Evolutionary conservation across 2,113 vertebrate genomes (phyloP).

Genomic region (Cryptoleucopteryx plumbea): DNA sequence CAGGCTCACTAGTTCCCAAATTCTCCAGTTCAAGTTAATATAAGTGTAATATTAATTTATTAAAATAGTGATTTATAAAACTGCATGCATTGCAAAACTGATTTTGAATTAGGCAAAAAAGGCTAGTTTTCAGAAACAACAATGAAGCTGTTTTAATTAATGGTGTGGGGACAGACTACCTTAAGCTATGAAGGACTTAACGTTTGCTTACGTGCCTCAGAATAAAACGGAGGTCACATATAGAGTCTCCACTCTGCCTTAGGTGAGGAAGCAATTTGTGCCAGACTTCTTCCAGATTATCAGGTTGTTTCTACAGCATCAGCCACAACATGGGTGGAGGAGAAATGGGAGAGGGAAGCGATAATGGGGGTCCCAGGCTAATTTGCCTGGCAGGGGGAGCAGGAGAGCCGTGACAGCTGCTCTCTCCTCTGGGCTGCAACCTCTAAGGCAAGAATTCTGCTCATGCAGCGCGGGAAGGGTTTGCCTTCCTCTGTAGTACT

Average conservation of each 20-base stretch:
- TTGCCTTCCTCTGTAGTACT: background rate
- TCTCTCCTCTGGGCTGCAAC: background rate
- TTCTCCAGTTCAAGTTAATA: background rate
- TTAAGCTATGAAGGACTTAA: background rate
- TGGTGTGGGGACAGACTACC: background rate
- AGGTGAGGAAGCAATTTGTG: background rate
- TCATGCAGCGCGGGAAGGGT: background rate
- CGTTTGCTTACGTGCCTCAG: background rate
- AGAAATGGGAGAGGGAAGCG: background rate
- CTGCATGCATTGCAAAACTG: background rate
- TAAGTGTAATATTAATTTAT: background rate
- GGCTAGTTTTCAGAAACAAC: background rate
- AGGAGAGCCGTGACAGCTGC: background rate
- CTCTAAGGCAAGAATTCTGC: background rate
- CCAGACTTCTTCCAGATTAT: background rate
- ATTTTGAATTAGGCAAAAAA: background rate
- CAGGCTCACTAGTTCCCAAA: background rate
- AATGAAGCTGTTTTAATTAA: background rate
- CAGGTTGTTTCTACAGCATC: background rate
- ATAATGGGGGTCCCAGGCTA: background rate
- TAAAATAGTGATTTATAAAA: background rate
- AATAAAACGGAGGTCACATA: background rate
- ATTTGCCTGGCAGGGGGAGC: slow-evolving; percentile 13
- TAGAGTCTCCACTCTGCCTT: background rate
- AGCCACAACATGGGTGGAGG: background rate